Conservation (phyloP, 2,113 vertebrate genomes). For the Cettia cetti region DNA sequence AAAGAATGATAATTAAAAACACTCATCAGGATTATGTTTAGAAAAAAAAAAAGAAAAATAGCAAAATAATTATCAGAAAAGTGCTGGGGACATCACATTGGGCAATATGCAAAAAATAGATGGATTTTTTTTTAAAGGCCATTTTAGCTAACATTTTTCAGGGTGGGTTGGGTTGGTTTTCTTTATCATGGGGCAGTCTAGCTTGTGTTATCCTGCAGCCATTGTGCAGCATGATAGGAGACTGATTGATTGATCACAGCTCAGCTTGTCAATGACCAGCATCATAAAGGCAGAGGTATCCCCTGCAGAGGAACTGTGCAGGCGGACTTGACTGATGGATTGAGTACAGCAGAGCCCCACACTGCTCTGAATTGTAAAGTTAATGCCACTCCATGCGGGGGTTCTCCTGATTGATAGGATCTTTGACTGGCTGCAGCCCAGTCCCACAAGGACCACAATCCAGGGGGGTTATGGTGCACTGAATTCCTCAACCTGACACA, state of each 20-base stretch:
- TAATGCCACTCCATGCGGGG: not conserved
- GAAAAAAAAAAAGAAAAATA: not conserved
- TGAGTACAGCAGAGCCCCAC: not conserved
- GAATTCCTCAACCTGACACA: not conserved
- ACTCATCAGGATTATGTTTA: not conserved
- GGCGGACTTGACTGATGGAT: constrained; percentile 12
- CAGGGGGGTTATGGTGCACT: not conserved
- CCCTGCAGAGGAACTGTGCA: not conserved
- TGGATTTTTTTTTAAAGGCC: not conserved
- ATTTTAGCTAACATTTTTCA: not conserved
- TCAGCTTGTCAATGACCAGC: constrained; percentile 8
- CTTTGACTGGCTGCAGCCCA: not conserved
- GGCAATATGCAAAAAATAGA: not conserved
- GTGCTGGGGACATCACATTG: not conserved
- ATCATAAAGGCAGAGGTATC: not conserved
- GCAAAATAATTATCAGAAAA: not conserved
- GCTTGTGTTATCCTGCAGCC: not conserved
- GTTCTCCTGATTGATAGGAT: constrained; percentile 15
- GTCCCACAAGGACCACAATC: not conserved
- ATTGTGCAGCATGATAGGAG: not conserved
- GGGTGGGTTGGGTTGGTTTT: not conserved
- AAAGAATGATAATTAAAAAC: not conserved
- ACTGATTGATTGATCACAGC: not conserved
- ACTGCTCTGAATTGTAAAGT: not conserved
- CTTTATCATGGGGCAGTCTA: not conserved